Percentiles rank a stretch among this genome's conserved stretches.
Conservation (phyloP, 1,140 invertebrate genomes). For the Drosophila mojavensis region DNA sequence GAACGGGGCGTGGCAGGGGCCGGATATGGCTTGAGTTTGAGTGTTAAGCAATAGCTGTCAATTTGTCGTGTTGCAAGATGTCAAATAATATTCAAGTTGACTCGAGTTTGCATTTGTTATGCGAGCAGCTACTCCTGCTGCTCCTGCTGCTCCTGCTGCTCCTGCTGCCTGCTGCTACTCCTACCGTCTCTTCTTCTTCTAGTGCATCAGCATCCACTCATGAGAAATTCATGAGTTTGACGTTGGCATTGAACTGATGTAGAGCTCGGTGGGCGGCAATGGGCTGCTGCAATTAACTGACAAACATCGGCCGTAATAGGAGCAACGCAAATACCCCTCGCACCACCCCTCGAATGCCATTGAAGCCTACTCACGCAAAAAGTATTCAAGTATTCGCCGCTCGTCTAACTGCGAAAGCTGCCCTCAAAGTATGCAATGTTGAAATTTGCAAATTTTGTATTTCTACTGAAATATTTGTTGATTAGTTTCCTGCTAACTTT, state of each 20-base stretch:
- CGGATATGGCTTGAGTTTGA: too few relatives aligned
- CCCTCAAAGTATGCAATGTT: neutral
- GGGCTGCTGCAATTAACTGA: conserved; percentile 17
- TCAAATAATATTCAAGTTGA: conserved; percentile 32
- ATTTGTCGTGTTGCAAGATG: conserved; percentile 26
- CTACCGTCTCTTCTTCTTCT: neutral
- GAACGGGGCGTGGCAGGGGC: too few relatives aligned
- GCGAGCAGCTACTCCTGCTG: neutral
- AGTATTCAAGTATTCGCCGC: neutral
- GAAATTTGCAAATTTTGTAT: neutral
- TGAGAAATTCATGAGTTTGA: conserved; percentile 58
- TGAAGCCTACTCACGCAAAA: neutral
- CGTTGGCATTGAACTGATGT: conserved; percentile 1
- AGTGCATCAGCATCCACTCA: conserved; percentile 20
- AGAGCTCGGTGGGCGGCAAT: neutral
- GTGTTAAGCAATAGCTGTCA: conserved; percentile 27
- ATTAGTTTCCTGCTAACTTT: too few relatives aligned
- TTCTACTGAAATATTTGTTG: too few relatives aligned
- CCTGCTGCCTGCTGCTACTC: conserved; percentile 8
- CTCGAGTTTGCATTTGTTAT: conserved; percentile 25
- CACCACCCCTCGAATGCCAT: neutral
- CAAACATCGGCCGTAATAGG: neutral
- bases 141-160: conserved; percentile 6
- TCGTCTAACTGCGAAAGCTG: neutral
- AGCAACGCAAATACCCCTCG: neutral